phyloP scores from a whole-genome alignment of 2,797 vertebrate genomes.

The Pygocentrus nattereri region DNA sequence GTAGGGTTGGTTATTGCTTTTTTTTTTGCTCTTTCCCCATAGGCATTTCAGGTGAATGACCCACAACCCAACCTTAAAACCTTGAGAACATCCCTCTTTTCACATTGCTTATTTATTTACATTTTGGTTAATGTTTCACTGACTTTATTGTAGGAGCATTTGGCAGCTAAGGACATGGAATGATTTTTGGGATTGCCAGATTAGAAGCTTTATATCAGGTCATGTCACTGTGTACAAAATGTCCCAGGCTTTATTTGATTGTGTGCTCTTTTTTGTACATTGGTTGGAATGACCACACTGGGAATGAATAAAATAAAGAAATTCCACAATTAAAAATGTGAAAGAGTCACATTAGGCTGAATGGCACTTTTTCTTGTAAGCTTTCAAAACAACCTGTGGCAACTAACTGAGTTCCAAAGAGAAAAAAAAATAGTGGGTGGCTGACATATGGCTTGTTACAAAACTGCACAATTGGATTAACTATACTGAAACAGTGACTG shows the following conservation, averaged over 20 bases:
- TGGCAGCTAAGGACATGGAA: background rate
- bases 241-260: background rate
- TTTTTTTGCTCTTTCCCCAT: constrained; percentile 32
- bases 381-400: background rate
- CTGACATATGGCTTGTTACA: no score
- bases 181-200: background rate
- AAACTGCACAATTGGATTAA: background rate
- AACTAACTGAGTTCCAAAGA: background rate
- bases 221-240: background rate
- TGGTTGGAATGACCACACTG: background rate
- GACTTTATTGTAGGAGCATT: background rate
- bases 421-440: background rate
- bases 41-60: constrained; percentile 42
- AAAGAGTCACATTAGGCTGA: background rate
- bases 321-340: no score
- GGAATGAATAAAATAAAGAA: background rate
- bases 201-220: background rate
- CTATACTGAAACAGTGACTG: background rate
- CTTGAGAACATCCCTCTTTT: constrained; percentile 22
- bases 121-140: constrained; percentile 47
- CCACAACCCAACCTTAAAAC: constrained; percentile 6
- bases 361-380: background rate
- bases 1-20: constrained; percentile 14
- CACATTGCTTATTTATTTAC: constrained; percentile 36
- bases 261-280: background rate